These are phyloP conservation scores for Hesperia comma DNA, from an alignment of 2,888 invertebrate species.

Conservation along the genomic window DNA sequence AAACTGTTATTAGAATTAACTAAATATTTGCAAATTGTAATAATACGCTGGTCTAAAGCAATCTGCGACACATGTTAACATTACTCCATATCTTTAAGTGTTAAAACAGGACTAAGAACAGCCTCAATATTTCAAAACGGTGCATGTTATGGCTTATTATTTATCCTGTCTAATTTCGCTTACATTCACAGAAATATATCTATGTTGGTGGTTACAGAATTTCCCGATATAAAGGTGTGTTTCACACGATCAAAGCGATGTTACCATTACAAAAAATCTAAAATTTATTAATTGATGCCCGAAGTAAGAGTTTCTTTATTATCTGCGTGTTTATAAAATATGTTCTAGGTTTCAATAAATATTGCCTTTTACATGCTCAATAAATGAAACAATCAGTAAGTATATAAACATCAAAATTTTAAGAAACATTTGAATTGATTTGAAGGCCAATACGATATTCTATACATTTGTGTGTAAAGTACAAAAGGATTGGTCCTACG, in stretches of 20 bases:
- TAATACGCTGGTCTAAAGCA: conserved; percentile 8
- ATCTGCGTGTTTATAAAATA: neutral
- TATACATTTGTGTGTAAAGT: conserved; percentile 38
- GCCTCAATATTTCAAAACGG: neutral
- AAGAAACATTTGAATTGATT: conserved; percentile 19
- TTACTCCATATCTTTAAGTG: neutral
- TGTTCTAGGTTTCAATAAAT: conserved; percentile 1
- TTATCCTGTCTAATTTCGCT: neutral
- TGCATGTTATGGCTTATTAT: neutral
- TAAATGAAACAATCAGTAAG: conserved; percentile 9
- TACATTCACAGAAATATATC: neutral
- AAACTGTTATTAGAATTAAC: conserved; percentile 14
- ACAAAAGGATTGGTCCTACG: conserved; percentile 45
- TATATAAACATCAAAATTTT: conserved; percentile 26
- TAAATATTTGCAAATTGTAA: conserved; percentile 9
- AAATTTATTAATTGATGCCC: neutral
- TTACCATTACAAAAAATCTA: neutral
- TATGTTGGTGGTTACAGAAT: neutral
- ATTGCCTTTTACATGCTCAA: conserved; percentile 5
- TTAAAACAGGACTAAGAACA: conserved; percentile 2
- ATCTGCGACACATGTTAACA: conserved; percentile 8
- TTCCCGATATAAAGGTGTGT: neutral
- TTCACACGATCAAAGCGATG: neutral
- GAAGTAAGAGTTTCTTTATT: neutral
- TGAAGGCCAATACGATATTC: conserved; percentile 28